Evolutionary conservation across 2,888 invertebrate genomes (phyloP).

Genomic region (Papilio elwesi): DNA sequence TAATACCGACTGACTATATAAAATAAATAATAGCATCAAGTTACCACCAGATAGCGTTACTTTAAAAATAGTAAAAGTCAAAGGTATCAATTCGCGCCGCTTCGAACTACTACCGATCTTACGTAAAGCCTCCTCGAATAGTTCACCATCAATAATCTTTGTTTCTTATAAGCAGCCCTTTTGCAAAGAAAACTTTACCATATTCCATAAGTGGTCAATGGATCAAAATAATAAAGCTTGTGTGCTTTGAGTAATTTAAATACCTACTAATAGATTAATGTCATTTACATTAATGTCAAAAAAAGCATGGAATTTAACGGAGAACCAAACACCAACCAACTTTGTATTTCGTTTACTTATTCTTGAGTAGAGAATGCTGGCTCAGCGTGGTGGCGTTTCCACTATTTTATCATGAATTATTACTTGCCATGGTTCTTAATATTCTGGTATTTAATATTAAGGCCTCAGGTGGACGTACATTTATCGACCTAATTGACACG

Average conservation of each 20-base stretch:
- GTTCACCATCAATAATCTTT: background rate
- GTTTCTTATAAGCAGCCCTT: background rate
- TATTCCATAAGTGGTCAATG: background rate
- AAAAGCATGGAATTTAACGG: too few species aligned
- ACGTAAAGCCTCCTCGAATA: conserved; percentile 48
- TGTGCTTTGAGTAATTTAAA: too few species aligned
- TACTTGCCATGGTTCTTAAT: too few species aligned
- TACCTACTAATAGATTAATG: too few species aligned
- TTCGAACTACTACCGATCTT: conserved; percentile 60
- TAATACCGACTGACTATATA: conserved; percentile 20
- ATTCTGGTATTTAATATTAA: too few species aligned
- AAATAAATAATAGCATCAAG: conserved; percentile 25
- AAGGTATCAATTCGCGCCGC: conserved; percentile 54
- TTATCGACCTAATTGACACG: background rate
- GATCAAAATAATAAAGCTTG: background rate
- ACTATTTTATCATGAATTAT: too few species aligned
- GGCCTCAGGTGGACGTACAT: background rate
- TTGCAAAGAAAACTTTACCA: background rate
- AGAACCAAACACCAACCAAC: too few species aligned
- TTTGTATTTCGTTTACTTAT: too few species aligned
- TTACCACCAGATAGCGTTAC: conserved; percentile 42
- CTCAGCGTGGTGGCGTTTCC: too few species aligned
- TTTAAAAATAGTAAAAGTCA: conserved; percentile 71
- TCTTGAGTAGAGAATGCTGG: too few species aligned
- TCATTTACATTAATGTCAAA: too few species aligned